These are phyloP conservation scores for Stenchaetothrips biformis DNA, from an alignment of 2,888 invertebrate species.

Conservation along the genomic window DNA sequence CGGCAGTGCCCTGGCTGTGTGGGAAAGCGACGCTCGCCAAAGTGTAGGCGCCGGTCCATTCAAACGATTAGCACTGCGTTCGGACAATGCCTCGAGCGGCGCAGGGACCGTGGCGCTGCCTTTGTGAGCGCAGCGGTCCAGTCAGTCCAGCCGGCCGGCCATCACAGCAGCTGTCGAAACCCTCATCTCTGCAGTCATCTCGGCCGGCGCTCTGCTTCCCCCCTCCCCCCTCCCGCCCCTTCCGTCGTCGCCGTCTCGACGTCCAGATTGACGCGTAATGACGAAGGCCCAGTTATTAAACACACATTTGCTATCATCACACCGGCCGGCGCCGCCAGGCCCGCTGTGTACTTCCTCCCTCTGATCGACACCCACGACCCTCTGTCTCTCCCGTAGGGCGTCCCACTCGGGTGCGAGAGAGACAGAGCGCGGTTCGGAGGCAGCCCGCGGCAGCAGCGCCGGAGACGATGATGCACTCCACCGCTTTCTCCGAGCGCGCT, in stretches of 20 bases:
- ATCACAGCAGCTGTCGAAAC: not conserved
- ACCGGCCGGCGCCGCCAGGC: not conserved
- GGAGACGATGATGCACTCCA: too few relatives aligned
- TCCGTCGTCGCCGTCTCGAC: not conserved
- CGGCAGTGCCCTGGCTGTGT: too few relatives aligned
- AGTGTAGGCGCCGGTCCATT: too few relatives aligned
- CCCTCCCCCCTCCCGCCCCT: not conserved
- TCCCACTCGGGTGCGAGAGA: too few relatives aligned
- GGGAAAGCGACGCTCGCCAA: too few relatives aligned
- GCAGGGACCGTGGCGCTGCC: too few relatives aligned
- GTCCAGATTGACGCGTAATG: conserved; percentile 11
- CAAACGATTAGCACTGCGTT: too few relatives aligned
- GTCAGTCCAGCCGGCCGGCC: not conserved
- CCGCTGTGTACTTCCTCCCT: not conserved
- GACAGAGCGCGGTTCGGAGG: too few relatives aligned
- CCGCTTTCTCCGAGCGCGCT: too few relatives aligned
- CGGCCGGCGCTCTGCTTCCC: not conserved
- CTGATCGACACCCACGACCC: not conserved
- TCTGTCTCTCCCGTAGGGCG: not conserved
- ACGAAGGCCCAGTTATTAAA: conserved; percentile 16
- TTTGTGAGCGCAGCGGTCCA: not conserved
- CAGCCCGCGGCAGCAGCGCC: too few relatives aligned
- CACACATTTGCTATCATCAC: conserved; percentile 12
- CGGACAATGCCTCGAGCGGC: too few relatives aligned
- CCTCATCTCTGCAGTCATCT: not conserved